phyloP scores from a whole-genome alignment of 2,113 vertebrate species.

The Phoenicopterus ruber region DNA sequence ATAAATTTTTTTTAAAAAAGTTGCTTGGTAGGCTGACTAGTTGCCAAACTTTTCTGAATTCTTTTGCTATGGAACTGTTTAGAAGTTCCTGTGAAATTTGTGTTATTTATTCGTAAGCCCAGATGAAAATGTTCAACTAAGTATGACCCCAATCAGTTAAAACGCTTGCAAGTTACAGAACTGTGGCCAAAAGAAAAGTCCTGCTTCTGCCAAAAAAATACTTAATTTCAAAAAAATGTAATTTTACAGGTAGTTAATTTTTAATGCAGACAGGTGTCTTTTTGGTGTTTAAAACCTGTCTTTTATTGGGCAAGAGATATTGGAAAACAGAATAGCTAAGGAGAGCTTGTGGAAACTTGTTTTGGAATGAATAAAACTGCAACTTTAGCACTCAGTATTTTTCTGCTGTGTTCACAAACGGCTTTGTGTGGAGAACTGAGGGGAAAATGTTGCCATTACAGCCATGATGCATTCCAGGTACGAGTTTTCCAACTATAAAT shows the following conservation, averaged over 20 bases:
- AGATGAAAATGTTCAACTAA: constrained; percentile 19
- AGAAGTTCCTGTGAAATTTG: not conserved
- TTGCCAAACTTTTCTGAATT: not conserved
- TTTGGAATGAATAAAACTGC: not conserved
- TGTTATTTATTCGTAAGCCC: not conserved
- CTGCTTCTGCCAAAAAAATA: not conserved
- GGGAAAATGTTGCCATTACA: not conserved
- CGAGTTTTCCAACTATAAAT: not conserved
- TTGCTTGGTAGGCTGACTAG: not conserved
- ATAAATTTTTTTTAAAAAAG: too few relatives aligned
- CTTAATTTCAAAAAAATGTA: not conserved
- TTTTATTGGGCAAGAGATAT: constrained; percentile 4
- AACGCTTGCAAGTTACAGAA: not conserved
- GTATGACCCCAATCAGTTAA: not conserved
- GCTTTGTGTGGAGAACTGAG: not conserved
- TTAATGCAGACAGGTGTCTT: constrained; percentile 22
- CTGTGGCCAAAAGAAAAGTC: not conserved
- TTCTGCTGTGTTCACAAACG: not conserved
- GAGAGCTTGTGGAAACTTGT: not conserved
- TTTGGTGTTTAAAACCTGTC: not conserved
- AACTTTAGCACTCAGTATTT: not conserved
- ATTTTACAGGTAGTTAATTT: constrained; percentile 33
- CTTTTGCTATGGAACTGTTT: not conserved
- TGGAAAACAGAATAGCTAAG: not conserved
- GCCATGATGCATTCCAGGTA: not conserved